Percentiles rank a stretch among this genome's conserved stretches.
phyloP scores from a whole-genome alignment of 2,113 vertebrate species.

The Harpagus bidentatus region DNA sequence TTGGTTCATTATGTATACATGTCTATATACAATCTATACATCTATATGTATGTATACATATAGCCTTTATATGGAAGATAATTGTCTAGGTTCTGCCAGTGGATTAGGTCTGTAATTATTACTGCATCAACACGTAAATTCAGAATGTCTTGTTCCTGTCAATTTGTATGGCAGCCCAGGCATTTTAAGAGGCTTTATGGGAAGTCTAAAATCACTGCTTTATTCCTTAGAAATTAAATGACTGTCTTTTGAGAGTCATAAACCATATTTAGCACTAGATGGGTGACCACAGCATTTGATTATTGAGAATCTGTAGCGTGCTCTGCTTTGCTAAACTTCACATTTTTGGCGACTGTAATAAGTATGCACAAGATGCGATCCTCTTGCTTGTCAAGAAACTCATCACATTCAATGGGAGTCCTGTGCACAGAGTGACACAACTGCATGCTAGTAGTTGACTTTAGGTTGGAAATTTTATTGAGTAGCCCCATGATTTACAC shows the following conservation, averaged over 20 bases:
- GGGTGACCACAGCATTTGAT: not conserved
- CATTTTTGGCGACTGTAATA: not conserved
- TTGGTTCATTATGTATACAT: not conserved
- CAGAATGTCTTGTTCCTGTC: not conserved
- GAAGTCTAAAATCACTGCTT: not conserved
- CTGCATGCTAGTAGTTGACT: not conserved
- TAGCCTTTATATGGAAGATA: not conserved
- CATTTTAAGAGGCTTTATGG: not conserved
- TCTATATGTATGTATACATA: not conserved
- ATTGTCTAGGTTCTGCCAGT: not conserved
- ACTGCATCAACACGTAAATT: not conserved
- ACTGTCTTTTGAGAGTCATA: not conserved
- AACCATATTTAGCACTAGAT: not conserved
- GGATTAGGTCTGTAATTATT: not conserved
- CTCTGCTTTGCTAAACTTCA: not conserved
- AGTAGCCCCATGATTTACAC: not conserved
- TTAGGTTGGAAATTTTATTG: not conserved
- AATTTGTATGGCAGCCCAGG: not conserved
- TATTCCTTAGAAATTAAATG: not conserved
- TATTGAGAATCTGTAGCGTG: not conserved
- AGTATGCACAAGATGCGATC: not conserved
- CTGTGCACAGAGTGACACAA: not conserved
- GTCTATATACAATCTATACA: not conserved
- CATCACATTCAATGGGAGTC: not conserved
- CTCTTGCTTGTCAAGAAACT: not conserved